Evolutionary conservation across 2,113 vertebrate genomes (phyloP), one percentile per base, ranked within the genome.

Genomic region (Collichthys lucidus): DNA sequence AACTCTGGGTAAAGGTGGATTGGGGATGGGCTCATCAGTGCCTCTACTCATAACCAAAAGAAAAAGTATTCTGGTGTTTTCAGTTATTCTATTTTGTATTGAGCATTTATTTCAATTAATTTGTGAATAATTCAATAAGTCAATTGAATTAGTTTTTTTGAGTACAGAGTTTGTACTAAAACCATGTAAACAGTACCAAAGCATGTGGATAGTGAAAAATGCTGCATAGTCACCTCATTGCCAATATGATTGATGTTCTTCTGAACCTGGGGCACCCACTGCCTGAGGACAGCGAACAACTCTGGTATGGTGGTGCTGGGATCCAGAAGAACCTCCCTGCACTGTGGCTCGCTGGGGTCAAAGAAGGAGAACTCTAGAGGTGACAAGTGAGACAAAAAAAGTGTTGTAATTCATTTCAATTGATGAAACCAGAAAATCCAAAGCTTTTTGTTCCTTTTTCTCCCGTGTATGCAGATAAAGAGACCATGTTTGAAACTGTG

Each of bases 211-310:
- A 19, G 17, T 15, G 26, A 40, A 49, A 50, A 59, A 22, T 17
- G 15, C 11, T 29, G 14, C 8, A 20, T 8, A 26, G 87, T 96
- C 83, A 99, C 98, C 98, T 99, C 97, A 52, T 96, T 97, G 70
- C 98, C 97, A 76, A 99, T 98, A 35, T 97, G 64, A 80, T 96
- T 92, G 9, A 99, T 97, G 89, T 97, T 98, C 91, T 96, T 97
- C 94, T 99, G 98, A 66, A 99, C 98, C 89, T 99, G 98, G 19
- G 98, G 98, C 79, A 99, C 98, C 98, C 98, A 99, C 61, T 99
- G 98, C 72, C 98, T 96, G 87, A 99, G 95, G 74, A 99, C 96
- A 35, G 98, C 98, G 84, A 99, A 99, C 85, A 99, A 94, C 92
- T 99, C 97, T 1, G 98, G 96, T 64, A 99, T 95, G 11, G 97